A percentile compares a stretch with the other conserved stretches of the same genome.
phyloP scores from a whole-genome alignment of 1,140 invertebrate genomes.

The Paramacrobiotus metropolitanus region DNA sequence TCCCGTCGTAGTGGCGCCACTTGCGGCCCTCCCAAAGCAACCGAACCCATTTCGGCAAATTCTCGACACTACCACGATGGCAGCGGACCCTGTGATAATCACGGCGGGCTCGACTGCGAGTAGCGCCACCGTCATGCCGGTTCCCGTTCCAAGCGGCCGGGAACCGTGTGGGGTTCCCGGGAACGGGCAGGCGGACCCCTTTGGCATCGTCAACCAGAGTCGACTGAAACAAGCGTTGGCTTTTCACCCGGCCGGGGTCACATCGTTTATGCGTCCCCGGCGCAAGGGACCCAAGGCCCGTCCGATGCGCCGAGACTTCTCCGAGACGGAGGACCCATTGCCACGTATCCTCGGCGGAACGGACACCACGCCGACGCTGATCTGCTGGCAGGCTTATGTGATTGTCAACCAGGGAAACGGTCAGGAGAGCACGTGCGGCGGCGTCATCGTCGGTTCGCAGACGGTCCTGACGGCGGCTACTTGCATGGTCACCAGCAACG shows the following conservation, averaged over 20 bases:
- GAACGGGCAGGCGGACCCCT: not conserved
- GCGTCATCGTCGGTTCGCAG: not conserved
- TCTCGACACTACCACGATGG: too few relatives aligned
- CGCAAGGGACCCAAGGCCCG: too few relatives aligned
- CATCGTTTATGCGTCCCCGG: too few relatives aligned
- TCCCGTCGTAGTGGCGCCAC: too few relatives aligned
- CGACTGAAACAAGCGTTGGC: too few relatives aligned
- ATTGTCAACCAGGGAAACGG: not conserved
- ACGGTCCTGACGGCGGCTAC: not conserved
- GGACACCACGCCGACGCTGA: not conserved
- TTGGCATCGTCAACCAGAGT: too few relatives aligned
- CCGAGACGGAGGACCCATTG: too few relatives aligned
- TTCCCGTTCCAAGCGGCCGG: not conserved
- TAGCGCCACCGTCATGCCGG: not conserved
- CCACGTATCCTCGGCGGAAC: not conserved
- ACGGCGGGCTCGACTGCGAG: too few relatives aligned
- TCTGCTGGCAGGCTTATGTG: not conserved
- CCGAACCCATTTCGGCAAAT: too few relatives aligned
- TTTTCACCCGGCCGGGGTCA: too few relatives aligned
- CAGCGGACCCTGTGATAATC: not conserved
- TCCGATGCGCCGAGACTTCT: too few relatives aligned
- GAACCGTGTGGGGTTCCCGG: not conserved
- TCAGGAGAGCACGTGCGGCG: not conserved
- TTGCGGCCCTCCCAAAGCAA: too few relatives aligned
- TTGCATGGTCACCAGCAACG: not conserved